Percentiles rank a stretch among this genome's conserved stretches.
Conservation (phyloP, 2,888 invertebrate genomes). For the Scotopteryx bipunctaria region DNA sequence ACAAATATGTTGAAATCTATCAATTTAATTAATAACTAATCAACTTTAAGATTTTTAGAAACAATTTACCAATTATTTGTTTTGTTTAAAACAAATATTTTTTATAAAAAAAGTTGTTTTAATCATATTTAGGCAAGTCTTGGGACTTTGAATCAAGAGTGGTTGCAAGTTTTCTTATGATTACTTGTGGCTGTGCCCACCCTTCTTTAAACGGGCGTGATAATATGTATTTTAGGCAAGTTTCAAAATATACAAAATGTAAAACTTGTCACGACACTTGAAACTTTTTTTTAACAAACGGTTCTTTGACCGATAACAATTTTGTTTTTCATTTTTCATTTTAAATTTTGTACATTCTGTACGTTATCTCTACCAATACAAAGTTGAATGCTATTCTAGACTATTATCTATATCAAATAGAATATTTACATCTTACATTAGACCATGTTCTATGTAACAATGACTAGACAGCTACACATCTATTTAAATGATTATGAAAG, state of each 20-base stretch:
- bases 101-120: neutral
- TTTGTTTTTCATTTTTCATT: neutral
- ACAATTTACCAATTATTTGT: too few relatives aligned
- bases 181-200: too few relatives aligned
- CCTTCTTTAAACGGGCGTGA: too few relatives aligned
- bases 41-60: too few relatives aligned
- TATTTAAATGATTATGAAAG: slow-evolving; percentile 38
- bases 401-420: slow-evolving; percentile 19
- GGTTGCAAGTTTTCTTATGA: too few relatives aligned
- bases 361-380: slow-evolving; percentile 6
- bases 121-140: too few relatives aligned
- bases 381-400: slow-evolving; percentile 9
- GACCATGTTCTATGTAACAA: slow-evolving; percentile 53
- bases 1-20: slow-evolving; percentile 33
- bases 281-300: neutral
- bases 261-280: neutral
- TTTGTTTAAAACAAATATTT: neutral
- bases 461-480: slow-evolving; percentile 44
- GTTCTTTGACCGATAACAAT: neutral
- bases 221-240: slow-evolving; percentile 10
- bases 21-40: too few relatives aligned
- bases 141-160: too few relatives aligned
- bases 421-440: slow-evolving; percentile 48
- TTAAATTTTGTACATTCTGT: slow-evolving; percentile 12
- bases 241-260: slow-evolving; percentile 14